Percentiles rank a stretch among this genome's conserved stretches.
These are phyloP conservation scores for Argyresthia albistria DNA, from an alignment of 2,888 invertebrate genomes.

Conservation along the genomic window DNA sequence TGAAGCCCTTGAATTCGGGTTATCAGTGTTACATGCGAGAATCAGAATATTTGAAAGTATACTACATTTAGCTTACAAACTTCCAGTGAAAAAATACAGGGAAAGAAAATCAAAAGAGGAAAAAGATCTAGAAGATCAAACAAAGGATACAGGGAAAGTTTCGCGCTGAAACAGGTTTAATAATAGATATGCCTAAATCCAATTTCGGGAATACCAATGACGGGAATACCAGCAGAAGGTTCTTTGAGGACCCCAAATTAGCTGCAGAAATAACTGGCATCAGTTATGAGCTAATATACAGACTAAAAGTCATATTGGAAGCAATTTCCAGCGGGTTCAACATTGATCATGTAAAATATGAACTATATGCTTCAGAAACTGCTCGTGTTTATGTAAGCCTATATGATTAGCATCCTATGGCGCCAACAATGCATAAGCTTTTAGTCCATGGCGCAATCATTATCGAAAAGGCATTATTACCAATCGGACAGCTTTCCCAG, in stretches of 20 bases:
- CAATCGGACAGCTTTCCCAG: slow-evolving; percentile 23
- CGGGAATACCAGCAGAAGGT: slow-evolving; percentile 23
- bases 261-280: slow-evolving; percentile 26
- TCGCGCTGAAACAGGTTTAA: slow-evolving; percentile 14
- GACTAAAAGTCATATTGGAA: slow-evolving; percentile 20
- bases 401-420: slow-evolving; percentile 16
- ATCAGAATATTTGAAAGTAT: slow-evolving; percentile 5
- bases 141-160: slow-evolving; percentile 10
- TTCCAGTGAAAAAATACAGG: slow-evolving; percentile 15
- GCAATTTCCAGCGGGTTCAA: slow-evolving; percentile 8
- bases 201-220: slow-evolving; percentile 28
- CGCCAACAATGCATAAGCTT: slow-evolving; percentile 22
- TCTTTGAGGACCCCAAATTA: slow-evolving; percentile 23
- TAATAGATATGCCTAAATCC: slow-evolving; percentile 26
- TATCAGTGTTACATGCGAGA: slow-evolving; percentile 7
- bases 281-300: slow-evolving; percentile 16
- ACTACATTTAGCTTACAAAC: slow-evolving; percentile 7
- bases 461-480: slow-evolving; percentile 18
- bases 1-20: slow-evolving; percentile 3
- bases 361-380: slow-evolving; percentile 1
- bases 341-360: slow-evolving; percentile 5
- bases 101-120: slow-evolving; percentile 9
- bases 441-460: slow-evolving; percentile 18
- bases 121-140: slow-evolving; percentile 7
- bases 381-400: slow-evolving; percentile 2